Base-by-base conservation (phyloP, 2,113 vertebrate genomes). In the Dicaeum eximium region DNA sequence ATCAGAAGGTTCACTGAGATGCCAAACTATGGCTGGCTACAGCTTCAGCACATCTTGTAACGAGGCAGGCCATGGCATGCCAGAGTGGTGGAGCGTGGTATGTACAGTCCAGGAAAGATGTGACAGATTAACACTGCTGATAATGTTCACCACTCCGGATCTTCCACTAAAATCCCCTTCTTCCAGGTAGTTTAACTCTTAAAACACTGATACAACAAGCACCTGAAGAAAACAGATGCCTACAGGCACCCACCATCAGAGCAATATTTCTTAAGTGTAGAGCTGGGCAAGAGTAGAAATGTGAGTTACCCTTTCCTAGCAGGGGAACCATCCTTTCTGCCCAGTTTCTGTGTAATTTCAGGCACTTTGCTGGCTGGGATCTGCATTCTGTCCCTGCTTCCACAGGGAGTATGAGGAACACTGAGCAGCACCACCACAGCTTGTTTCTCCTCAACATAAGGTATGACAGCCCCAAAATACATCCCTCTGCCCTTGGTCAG, bases 1-100 rank as follows among this genome's bases (percentile, higher is more conserved):
- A 95, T 95, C 77, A 57, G 70, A 77, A 80, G 71, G 88, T 92
- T 96, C 92, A 94, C 35, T 61, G 92, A 77, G 80, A 61, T 95
- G 94, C 96, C 97, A 97, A 90, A 82, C 64, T 61, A 9, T 82
- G 91, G 66, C 90, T 96, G 95, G 91, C 88, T 94, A 57, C 90
- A 82, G n/a, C 70, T 93, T 71, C 71, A 31, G 95, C 72, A 96
- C 93, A 89, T 91, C 92, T 95, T 88, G 93, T 96, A 95, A 94
- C 94, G 85, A 61, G 64, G 67, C 96, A 97, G 88, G 96, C 93
- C 66, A 23, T 48, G 74, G 93, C 97, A 96, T 81, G 97, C 92
- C 92, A 80, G 73, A 66, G 88, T 86, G 86, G 94, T 90, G 92
- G 92, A 96, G 90, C n/a, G 8, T 84, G 81, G 78, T 72, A 54